These are phyloP conservation scores for Chrysaora quinquecirrha DNA, from an alignment of 30 jellyfish, hydroid and myxozoan species.

Conservation along the genomic window DNA sequence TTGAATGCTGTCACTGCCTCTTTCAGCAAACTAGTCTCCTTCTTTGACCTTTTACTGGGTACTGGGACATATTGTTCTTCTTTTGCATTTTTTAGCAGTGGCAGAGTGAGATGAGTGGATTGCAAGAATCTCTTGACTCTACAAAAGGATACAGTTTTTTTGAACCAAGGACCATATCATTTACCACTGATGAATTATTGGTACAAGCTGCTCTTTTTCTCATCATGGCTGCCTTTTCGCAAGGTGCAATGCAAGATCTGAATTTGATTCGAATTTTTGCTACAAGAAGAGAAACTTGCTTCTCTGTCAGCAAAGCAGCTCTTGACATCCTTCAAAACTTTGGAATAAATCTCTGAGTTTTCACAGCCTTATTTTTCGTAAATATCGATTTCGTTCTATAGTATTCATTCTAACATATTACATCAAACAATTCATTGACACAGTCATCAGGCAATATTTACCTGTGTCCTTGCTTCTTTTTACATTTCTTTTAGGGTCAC, in stretches of 20 bases:
- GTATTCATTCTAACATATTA: background rate
- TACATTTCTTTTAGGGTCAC: background rate
- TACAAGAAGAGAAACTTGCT: background rate
- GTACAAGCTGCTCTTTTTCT: conserved; percentile 22
- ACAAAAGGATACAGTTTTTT: conserved; percentile 4
- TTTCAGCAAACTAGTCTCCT: background rate
- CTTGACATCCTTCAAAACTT: conserved; percentile 13
- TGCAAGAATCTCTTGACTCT: conserved; percentile 17
- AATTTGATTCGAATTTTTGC: conserved; percentile 33
- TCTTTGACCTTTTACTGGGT: background rate
- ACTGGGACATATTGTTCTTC: conserved; percentile 20
- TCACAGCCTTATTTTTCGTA: conserved; percentile 31
- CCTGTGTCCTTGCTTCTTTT: background rate
- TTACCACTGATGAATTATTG: background rate
- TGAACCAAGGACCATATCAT: conserved; percentile 44
- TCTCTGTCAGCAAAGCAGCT: conserved; percentile 14
- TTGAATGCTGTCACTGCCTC: conserved; percentile 27
- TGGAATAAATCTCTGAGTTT: conserved; percentile 23
- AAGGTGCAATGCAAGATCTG: conserved; percentile 29
- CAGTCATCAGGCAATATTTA: conserved; percentile 2
- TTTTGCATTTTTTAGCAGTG: too few species aligned
- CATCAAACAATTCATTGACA: background rate
- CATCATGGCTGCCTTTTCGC: conserved; percentile 51
- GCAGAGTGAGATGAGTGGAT: too few species aligned
- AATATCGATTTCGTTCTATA: background rate